phyloP scores from a whole-genome alignment of 2,888 invertebrate species.

The Noctua fimbriata region DNA sequence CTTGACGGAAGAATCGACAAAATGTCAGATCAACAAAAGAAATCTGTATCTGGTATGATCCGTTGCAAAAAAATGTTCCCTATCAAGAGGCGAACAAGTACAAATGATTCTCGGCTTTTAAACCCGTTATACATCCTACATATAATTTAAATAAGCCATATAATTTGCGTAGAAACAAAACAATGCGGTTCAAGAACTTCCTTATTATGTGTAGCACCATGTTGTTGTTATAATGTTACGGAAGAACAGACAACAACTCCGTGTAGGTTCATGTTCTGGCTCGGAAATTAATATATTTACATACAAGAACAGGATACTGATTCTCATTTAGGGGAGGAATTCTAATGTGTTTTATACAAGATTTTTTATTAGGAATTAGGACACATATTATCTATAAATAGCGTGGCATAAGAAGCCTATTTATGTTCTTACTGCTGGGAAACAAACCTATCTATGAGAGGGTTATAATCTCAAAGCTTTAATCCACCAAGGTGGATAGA shows the following conservation, averaged over 20 bases:
- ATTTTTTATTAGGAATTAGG: not conserved
- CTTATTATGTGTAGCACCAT: constrained; percentile 72
- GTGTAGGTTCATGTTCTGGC: constrained; percentile 69
- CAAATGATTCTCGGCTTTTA: not conserved
- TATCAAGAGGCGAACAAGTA: not conserved
- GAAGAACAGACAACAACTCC: constrained; percentile 71
- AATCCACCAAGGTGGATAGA: not conserved
- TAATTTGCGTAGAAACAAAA: constrained; percentile 75
- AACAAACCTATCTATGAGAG: not conserved
- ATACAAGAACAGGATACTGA: constrained; percentile 62
- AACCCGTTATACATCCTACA: not conserved
- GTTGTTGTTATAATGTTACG: constrained; percentile 75
- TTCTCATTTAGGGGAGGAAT: constrained; percentile 53
- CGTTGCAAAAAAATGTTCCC: not conserved
- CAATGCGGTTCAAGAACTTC: constrained; percentile 68
- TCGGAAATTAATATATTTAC: constrained; percentile 71
- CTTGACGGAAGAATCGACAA: too few relatives aligned
- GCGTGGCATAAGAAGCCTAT: not conserved
- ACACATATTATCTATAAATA: not conserved
- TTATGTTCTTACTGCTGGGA: not conserved
- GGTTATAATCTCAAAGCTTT: not conserved
- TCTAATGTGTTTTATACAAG: constrained; percentile 15
- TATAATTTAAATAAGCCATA: constrained; percentile 68
- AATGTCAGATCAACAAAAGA: too few relatives aligned
- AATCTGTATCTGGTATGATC: too few relatives aligned